Percentiles rank a stretch among this genome's conserved stretches.
Conservation (phyloP, 2,113 vertebrate species). For the Herpetotheres cachinnans region DNA sequence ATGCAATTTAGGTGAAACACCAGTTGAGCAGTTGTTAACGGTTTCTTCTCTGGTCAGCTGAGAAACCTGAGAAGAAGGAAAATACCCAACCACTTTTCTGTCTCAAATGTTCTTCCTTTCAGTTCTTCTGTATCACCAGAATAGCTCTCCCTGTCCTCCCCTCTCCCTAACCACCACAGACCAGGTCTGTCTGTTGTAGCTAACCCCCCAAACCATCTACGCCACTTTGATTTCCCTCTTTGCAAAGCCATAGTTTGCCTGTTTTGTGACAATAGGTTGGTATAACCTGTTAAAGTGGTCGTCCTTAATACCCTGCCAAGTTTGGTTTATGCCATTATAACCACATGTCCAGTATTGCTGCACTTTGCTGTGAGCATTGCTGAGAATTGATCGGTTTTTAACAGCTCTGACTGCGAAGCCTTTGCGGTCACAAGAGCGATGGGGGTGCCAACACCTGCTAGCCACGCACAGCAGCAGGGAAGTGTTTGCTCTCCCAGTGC, state of each 20-base stretch:
- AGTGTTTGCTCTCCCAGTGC: neutral
- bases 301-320: neutral
- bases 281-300: neutral
- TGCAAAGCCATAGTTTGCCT: neutral
- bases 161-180: neutral
- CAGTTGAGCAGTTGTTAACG: neutral
- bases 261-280: neutral
- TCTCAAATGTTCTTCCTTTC: neutral
- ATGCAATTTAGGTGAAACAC: neutral
- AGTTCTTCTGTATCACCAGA: neutral
- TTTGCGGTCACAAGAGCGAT: neutral
- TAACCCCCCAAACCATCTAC: neutral
- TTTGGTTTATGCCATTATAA: neutral
- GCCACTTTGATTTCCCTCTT: neutral
- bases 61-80: neutral
- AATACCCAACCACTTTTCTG: neutral
- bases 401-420: accelerated
- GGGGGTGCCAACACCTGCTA: neutral
- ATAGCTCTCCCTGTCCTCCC: neutral
- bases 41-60: neutral
- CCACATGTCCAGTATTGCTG: neutral
- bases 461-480: accelerated
- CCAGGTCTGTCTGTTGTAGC: neutral
- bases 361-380: neutral
- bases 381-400: neutral